Evolutionary conservation across 2,797 vertebrate species (phyloP), one percentile per base, ranked within the genome.

Genomic region (Alfaro cultratus): DNA sequence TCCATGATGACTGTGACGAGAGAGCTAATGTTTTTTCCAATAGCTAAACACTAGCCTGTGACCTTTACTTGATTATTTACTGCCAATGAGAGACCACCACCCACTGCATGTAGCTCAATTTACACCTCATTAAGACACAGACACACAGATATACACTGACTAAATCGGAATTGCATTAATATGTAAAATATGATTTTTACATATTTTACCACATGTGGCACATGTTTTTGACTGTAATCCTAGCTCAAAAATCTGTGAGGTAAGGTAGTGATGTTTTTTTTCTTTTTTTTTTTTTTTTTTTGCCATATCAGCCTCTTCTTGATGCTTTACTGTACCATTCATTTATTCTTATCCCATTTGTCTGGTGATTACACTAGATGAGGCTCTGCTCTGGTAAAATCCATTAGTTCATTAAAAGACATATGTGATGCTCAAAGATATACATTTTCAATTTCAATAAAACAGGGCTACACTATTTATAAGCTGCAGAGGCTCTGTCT

Each of bases 11-110:
- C 62, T 76, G 76, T 74, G 74, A 82, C 77, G 76, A 70, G 67
- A 49, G 41, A 75, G 36, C 41, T 60, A 85, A 87, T 79, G 73
- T 26, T 75, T 85, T 70, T 80, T 67, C 60, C 75, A 77, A 76
- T 72, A 80, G 41, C 36, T 23, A 46, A 85, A 79, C 62, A 68
- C 41, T 43, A 53, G 75, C 71, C 79, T 71, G 68, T 87, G 87
- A 87, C 86, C 88, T 89, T 89, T 79, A 76, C 83, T 77, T 84
- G 45, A 78, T 81, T 26, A 80, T 85, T 78, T 77, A 76, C 71
- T 67, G 18, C 55, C 67, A 90, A 55, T 83, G 86, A 87, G 83
- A 78, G 53, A 45, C 72, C 74, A 72, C 84, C 84, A 80, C 79
- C 83, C 53, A 26, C 71, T 55, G 77, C 68, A 73, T 77, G 31